Percentiles rank a stretch among this genome's conserved stretches.
Evolutionary conservation across 1,140 invertebrate genomes (phyloP).

Genomic region (Euwallacea fornicatus): DNA sequence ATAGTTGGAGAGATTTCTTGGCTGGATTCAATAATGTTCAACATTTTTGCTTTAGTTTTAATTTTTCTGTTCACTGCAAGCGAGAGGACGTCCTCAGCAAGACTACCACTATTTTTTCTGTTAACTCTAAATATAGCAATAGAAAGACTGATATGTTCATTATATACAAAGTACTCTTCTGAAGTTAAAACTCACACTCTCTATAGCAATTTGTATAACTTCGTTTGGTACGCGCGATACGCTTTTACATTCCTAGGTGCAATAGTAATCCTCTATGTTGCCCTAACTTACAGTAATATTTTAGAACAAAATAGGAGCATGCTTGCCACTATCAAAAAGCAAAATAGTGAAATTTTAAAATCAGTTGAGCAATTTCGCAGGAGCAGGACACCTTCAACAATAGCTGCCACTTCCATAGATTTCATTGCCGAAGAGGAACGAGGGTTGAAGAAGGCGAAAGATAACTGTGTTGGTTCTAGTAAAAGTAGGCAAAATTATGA

Average conservation of each 20-base stretch:
- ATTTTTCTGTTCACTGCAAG: slow-evolving; percentile 47
- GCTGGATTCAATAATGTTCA: slow-evolving; percentile 52
- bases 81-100: slow-evolving; percentile 40
- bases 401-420: neutral
- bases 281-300: slow-evolving; percentile 39
- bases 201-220: slow-evolving; percentile 42
- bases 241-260: slow-evolving; percentile 39
- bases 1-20: slow-evolving; percentile 52
- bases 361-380: slow-evolving; percentile 20
- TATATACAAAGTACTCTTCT: slow-evolving; percentile 30
- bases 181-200: slow-evolving; percentile 29
- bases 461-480: neutral
- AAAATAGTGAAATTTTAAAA: slow-evolving; percentile 41
- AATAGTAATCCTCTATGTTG: slow-evolving; percentile 38
- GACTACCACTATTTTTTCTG: slow-evolving; percentile 46
- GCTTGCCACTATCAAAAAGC: slow-evolving; percentile 39
- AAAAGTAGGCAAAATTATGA: neutral
- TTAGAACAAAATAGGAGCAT: slow-evolving; percentile 37
- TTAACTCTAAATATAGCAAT: slow-evolving; percentile 42
- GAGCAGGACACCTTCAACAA: slow-evolving; percentile 3
- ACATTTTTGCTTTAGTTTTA: slow-evolving; percentile 41
- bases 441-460: neutral
- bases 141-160: slow-evolving; percentile 47
- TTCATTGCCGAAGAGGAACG: slow-evolving; percentile 17
- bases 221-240: slow-evolving; percentile 46